Evolutionary conservation across 2,888 invertebrate species (phyloP).

Genomic region (Therioaphis trifolii): DNA sequence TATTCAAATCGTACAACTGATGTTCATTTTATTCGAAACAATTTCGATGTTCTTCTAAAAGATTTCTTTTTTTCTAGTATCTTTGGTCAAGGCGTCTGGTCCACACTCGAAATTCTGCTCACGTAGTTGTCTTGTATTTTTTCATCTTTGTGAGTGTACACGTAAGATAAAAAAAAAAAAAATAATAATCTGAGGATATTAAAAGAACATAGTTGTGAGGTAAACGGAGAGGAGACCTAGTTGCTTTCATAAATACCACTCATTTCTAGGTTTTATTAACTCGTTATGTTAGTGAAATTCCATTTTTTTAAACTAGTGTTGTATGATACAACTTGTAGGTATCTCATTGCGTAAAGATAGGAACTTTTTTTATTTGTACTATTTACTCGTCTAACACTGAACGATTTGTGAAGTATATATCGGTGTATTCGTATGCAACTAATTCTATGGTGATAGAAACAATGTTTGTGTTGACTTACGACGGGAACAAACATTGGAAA

Average conservation of each 20-base stretch:
- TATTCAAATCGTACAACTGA: constrained; percentile 44
- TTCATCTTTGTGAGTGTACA: neutral
- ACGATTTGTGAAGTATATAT: constrained; percentile 5
- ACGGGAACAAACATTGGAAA: constrained; percentile 53
- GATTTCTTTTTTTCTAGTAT: constrained; percentile 5
- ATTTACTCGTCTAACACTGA: neutral
- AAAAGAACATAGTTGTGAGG: constrained; percentile 8
- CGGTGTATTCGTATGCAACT: neutral
- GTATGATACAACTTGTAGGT: neutral
- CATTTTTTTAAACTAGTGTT: constrained; percentile 32
- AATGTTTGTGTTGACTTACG: constrained; percentile 47
- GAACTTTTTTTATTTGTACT: no score
- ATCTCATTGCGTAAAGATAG: neutral
- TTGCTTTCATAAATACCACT: constrained; percentile 30
- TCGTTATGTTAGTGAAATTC: constrained; percentile 25
- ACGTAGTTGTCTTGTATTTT: constrained; percentile 15
- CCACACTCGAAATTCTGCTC: constrained; percentile 32
- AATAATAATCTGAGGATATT: constrained; percentile 23
- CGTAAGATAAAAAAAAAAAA: constrained; percentile 8
- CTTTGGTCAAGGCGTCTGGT: neutral
- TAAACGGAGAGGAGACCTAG: neutral
- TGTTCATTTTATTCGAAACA: constrained; percentile 19
- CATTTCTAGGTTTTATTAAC: constrained; percentile 36
- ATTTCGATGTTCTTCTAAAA: neutral
- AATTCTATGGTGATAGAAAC: constrained; percentile 13